These are phyloP conservation scores for Gorsachius magnificus DNA, from an alignment of 2,797 vertebrate genomes.

Conservation along the genomic window DNA sequence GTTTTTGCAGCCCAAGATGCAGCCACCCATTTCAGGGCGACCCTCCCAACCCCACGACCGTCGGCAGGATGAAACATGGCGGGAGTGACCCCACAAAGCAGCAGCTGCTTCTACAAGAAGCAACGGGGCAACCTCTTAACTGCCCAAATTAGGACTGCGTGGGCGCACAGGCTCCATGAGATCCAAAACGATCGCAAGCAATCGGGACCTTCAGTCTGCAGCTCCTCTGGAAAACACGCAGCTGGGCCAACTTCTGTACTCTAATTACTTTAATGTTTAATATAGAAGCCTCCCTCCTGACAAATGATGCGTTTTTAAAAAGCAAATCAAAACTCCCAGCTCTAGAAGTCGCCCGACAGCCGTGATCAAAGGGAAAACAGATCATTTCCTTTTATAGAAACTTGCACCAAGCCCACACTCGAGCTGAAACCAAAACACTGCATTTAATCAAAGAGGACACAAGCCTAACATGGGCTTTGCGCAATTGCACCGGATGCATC, in stretches of 20 bases:
- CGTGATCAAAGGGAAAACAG: not conserved
- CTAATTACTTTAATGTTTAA: not conserved
- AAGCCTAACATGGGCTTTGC: not conserved
- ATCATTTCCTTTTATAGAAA: not conserved
- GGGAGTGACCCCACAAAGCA: too few species aligned
- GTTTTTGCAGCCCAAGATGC: not conserved
- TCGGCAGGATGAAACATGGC: accelerated
- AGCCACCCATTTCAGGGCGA: accelerated
- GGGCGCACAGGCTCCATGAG: not conserved
- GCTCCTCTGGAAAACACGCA: accelerated
- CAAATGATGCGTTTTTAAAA: not conserved
- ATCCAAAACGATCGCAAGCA: accelerated
- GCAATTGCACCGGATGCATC: accelerated
- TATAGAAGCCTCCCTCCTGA: not conserved
- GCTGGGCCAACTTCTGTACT: not conserved
- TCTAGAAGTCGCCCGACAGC: not conserved
- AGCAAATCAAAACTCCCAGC: not conserved
- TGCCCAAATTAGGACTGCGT: accelerated
- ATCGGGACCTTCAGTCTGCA: not conserved
- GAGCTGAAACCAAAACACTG: not conserved
- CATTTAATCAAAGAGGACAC: not conserved
- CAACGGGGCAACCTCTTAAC: too few species aligned
- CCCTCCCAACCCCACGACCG: accelerated
- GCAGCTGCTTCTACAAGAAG: not conserved
- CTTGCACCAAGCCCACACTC: not conserved